phyloP scores from a whole-genome alignment of 2,888 invertebrate species.

The Tuta absoluta region DNA sequence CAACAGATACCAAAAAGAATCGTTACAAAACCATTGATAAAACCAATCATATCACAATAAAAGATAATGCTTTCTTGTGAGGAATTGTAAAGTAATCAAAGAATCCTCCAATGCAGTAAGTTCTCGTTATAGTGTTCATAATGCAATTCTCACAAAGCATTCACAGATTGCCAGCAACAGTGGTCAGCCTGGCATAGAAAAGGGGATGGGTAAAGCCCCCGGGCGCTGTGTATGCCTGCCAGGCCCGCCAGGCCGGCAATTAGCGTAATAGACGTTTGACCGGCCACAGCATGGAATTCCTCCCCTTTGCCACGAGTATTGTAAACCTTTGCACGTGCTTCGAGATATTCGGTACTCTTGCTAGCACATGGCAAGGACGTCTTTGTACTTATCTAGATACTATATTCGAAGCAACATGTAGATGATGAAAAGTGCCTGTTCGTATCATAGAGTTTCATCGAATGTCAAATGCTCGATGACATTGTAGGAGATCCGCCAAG shows the following conservation, averaged over 20 bases:
- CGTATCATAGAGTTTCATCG: no score
- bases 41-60: no score
- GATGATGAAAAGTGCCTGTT: no score
- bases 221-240: constrained; percentile 47
- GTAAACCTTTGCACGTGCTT: constrained; percentile 3
- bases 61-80: no score
- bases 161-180: constrained; percentile 54
- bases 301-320: constrained; percentile 14
- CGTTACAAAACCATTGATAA: no score
- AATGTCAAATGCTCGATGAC: no score
- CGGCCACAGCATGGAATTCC: constrained; percentile 34
- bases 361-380: neutral
- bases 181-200: constrained; percentile 34
- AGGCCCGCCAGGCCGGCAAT: constrained; percentile 44
- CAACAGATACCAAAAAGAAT: no score
- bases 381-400: neutral
- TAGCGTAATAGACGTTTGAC: constrained; percentile 59
- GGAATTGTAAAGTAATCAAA: neutral
- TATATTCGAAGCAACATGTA: no score
- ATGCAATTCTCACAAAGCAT: constrained; percentile 59
- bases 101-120: neutral
- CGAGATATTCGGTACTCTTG: neutral
- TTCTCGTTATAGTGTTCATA: constrained; percentile 34
- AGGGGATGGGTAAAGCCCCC: constrained; percentile 51
- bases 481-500: no score